These are phyloP conservation scores for Malthinus flaveolus DNA, from an alignment of 2,888 invertebrate species.

Conservation along the genomic window DNA sequence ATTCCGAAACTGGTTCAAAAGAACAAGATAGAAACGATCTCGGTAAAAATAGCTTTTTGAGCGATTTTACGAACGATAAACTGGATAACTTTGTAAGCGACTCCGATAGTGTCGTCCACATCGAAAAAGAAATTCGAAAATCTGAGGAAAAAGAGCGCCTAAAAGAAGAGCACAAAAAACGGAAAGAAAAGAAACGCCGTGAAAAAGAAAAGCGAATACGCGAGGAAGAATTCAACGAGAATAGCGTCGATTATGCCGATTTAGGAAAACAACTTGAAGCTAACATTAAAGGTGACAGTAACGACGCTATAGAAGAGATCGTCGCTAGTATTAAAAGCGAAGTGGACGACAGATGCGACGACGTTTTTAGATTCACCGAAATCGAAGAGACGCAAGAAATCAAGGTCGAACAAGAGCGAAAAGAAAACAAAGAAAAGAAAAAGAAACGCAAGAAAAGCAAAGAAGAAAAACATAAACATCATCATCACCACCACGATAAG, in stretches of 20 bases:
- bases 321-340: slow-evolving; percentile 52
- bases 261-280: slow-evolving; percentile 83
- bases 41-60: slow-evolving; percentile 28
- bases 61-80: slow-evolving; percentile 33
- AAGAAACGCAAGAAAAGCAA: slow-evolving; percentile 84
- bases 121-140: slow-evolving; percentile 36
- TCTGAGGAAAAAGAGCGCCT: slow-evolving; percentile 44
- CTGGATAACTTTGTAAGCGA: slow-evolving; percentile 57
- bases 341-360: slow-evolving; percentile 52
- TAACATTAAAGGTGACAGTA: slow-evolving; percentile 71
- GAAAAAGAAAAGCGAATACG: slow-evolving; percentile 59
- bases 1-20: slow-evolving; percentile 55
- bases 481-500: slow-evolving; percentile 66
- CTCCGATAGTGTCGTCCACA: slow-evolving; percentile 49
- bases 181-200: slow-evolving; percentile 66
- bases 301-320: slow-evolving; percentile 51
- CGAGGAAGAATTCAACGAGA: slow-evolving; percentile 67
- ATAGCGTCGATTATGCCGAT: slow-evolving; percentile 79
- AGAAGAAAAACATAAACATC: slow-evolving; percentile 73
- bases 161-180: slow-evolving; percentile 62
- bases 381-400: slow-evolving; percentile 60
- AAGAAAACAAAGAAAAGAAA: slow-evolving; percentile 75
- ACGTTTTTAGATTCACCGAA: slow-evolving; percentile 65
- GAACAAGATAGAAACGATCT: slow-evolving; percentile 37
- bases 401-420: slow-evolving; percentile 53